Base-by-base conservation (phyloP, 1,140 invertebrate species). In the Tetramorium simillimum region DNA sequence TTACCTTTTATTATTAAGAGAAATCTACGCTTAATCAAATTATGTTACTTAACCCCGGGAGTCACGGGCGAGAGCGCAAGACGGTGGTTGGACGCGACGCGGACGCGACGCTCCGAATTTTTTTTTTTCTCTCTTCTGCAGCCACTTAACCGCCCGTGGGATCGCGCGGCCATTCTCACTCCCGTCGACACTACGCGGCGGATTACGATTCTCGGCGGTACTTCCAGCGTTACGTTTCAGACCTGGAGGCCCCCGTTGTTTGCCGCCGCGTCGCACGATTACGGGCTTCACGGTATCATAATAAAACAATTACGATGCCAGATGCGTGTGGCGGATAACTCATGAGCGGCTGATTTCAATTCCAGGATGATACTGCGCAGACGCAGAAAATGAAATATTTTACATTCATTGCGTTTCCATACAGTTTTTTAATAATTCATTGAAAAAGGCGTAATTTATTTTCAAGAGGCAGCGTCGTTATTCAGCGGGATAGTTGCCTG, bases 21-120 rank as follows among this genome's bases (percentile, higher is more conserved):
- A 92, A 94, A 94, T 94, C 90, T 86, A 92, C 90, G 86, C 92
- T 93, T 93, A 90, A 94, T 94, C 93, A 87, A 94, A 94, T 94
- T 69, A 92, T 70, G 87, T 81, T 91, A 92, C 80, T 94, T 94
- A 91, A 93, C 92, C 92, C 92, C 89, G 90, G 69, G 86, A 86
- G 89, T 88, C 89, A 89, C 76, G 86, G 86, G 69, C 60, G 72
- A 85, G 65, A 2, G n/a, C 28, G 2, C 72, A n/a, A 65, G 72
- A 80, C 62, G 70, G 24, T 65, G 37, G 0, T 62, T 76, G 24
- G 3, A n/a, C 40, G 46, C 82, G 56, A 0, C 40, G 9, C 9
- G 75, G 43, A 33, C 87, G 70, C 9, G 37, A 46, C 69, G 53
- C 51, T 75, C 40, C 33, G 28, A 58, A 56, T 78, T 60, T 69